Base-by-base conservation (phyloP, 2,888 invertebrate genomes). In the Philereme vetulata region DNA sequence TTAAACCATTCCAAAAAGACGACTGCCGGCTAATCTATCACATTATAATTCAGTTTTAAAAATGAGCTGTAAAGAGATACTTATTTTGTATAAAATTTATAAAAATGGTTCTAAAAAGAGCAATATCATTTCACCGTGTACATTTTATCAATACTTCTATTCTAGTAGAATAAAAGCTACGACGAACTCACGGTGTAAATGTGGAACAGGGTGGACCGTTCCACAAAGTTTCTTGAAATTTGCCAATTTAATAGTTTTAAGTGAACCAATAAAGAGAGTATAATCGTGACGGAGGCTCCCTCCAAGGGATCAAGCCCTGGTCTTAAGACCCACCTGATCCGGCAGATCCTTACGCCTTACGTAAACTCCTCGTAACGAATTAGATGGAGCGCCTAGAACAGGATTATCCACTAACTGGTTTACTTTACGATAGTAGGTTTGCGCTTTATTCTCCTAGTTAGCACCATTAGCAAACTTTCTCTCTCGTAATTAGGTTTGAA, bases 331-430 rank as follows among this genome's bases (percentile, higher is more conserved):
- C 78, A 81, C 81, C 81, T 82, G 82, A 82, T 80, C 81, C 79
- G 65, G 57, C 64, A 65, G 72, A 76, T 75, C 76, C 68, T 67
- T 70, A 62, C 67, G 72, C 69, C 72, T 73, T 74, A 62, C 72
- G 75, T 75, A 79, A 83, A 84, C 77, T 81, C 80, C 72, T 74
- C 69, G 78, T 79, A 83, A 81, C 78, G 81, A 84, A 83, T 84
- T 83, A 84, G 78, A 79, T 61, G 73, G 70, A 74, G 76, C 78
- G 70, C 71, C 81, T 80, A 78, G 77, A 80, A 79, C 71, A 64
- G 80, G 81, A 84, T 82, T 81, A 84, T 77, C 78, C 74, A 75
- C 71, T 79, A 80, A 81, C 77, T 74, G 72, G 74, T 78, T 78
- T 77, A 77, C 74, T 74, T 70, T 64, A 71, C 70, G 70, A 78